A percentile compares a stretch with the other conserved stretches of the same genome.
phyloP scores from a whole-genome alignment of 2,888 invertebrate genomes.

The Capitulum mitella region DNA sequence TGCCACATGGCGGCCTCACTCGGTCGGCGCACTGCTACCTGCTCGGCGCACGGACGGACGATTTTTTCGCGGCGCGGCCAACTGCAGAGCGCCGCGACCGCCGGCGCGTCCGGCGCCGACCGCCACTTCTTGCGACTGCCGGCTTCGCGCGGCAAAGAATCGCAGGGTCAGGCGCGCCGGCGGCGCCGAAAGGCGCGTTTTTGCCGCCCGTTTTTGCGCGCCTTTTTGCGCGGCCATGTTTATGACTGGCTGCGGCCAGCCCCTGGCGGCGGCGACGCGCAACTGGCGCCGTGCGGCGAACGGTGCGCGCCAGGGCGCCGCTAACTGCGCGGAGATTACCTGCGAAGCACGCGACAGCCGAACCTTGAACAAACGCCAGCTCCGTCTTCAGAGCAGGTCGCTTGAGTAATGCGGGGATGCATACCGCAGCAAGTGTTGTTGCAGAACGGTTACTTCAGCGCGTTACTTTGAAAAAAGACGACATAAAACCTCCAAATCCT shows the following conservation, averaged over 20 bases:
- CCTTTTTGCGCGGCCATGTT: slow-evolving; percentile 40
- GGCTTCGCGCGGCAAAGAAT: background rate
- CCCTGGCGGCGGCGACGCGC: slow-evolving; percentile 28
- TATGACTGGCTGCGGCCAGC: slow-evolving; percentile 39
- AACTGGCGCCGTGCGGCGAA: background rate
- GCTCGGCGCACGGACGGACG: background rate
- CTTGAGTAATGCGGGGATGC: background rate
- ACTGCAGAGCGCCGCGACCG: background rate
- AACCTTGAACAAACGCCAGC: background rate
- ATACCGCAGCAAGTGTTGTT: no score
- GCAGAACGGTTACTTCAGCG: no score
- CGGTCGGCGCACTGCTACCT: no score
- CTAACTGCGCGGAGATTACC: background rate
- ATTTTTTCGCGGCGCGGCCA: background rate
- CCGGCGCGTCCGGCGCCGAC: background rate
- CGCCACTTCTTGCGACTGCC: slow-evolving; percentile 21
- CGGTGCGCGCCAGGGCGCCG: background rate
- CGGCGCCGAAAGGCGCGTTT: background rate
- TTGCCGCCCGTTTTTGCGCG: slow-evolving; percentile 1
- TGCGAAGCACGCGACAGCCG: background rate
- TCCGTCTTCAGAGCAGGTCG: background rate
- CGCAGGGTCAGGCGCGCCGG: slow-evolving; percentile 6
- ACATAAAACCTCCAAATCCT: no score
- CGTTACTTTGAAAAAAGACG: no score
- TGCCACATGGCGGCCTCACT: no score